A percentile compares a stretch with the other conserved stretches of the same genome.
These are phyloP conservation scores for Macroglossus sobrinus DNA, from an alignment of 2,113 vertebrate species.

Conservation along the genomic window DNA sequence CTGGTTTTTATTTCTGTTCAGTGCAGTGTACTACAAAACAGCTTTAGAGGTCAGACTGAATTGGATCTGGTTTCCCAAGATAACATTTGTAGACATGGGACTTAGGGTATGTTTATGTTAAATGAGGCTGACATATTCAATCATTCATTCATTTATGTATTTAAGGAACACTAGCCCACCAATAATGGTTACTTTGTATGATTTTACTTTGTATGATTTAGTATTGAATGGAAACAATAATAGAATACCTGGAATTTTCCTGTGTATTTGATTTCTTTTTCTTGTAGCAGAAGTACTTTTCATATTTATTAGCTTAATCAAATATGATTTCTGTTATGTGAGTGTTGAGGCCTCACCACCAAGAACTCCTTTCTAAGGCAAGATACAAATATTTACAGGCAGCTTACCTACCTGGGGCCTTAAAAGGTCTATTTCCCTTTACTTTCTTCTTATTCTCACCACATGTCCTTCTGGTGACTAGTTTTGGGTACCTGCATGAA, in stretches of 20 bases:
- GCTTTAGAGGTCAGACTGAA: neutral
- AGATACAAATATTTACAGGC: neutral
- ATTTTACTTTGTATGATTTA: too few relatives aligned
- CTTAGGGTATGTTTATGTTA: neutral
- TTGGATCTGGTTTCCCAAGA: slow-evolving; percentile 2
- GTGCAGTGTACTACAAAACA: neutral
- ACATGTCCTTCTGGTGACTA: neutral
- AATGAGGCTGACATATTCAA: neutral
- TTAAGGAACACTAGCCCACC: neutral
- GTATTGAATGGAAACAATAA: neutral
- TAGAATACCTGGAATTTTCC: neutral
- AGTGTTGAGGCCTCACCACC: neutral
- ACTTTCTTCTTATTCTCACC: neutral
- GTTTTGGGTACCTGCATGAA: neutral
- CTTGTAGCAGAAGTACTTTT: neutral
- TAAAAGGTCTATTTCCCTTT: neutral
- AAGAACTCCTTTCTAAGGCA: neutral
- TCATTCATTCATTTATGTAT: neutral
- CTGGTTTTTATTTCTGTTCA: neutral
- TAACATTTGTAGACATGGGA: neutral
- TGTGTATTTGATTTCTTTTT: neutral
- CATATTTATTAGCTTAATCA: neutral
- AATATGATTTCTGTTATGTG: neutral
- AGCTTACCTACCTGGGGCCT: neutral
- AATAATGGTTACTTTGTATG: neutral